These are phyloP conservation scores for Bujurquina vittata DNA, from an alignment of 2,113 vertebrate species.

Conservation along the genomic window DNA sequence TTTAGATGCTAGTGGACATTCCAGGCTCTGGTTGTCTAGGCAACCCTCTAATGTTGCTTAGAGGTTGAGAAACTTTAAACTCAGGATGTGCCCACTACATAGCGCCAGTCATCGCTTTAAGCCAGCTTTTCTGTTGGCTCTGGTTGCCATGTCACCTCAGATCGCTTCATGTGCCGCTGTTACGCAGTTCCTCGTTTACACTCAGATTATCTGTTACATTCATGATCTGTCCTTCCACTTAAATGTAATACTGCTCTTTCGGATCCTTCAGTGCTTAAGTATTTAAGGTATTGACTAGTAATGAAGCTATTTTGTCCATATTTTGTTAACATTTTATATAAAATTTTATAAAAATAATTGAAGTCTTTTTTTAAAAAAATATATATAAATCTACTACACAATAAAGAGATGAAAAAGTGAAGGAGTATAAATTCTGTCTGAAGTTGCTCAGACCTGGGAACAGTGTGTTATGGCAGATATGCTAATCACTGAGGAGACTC, in stretches of 20 bases:
- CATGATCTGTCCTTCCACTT: background rate
- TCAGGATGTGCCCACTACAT: background rate
- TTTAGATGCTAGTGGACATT: no score
- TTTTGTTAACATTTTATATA: no score
- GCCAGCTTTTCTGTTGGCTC: background rate
- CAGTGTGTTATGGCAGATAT: background rate
- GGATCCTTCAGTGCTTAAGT: background rate
- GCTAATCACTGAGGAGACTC: constrained; percentile 60
- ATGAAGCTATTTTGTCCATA: no score
- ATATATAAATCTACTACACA: no score
- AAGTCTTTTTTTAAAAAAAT: no score
- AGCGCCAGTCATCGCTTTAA: background rate
- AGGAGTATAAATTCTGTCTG: background rate
- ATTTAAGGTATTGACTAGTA: background rate
- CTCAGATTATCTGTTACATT: background rate
- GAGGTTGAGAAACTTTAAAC: background rate
- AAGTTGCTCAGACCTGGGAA: background rate
- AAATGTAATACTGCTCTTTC: background rate
- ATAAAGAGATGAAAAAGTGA: background rate
- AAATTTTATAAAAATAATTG: no score
- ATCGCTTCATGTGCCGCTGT: background rate
- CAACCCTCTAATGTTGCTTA: background rate
- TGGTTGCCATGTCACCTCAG: background rate
- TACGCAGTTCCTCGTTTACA: background rate
- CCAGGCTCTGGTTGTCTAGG: background rate